phyloP scores from a whole-genome alignment of 2,113 vertebrate genomes.

The Anhinga rufa region DNA sequence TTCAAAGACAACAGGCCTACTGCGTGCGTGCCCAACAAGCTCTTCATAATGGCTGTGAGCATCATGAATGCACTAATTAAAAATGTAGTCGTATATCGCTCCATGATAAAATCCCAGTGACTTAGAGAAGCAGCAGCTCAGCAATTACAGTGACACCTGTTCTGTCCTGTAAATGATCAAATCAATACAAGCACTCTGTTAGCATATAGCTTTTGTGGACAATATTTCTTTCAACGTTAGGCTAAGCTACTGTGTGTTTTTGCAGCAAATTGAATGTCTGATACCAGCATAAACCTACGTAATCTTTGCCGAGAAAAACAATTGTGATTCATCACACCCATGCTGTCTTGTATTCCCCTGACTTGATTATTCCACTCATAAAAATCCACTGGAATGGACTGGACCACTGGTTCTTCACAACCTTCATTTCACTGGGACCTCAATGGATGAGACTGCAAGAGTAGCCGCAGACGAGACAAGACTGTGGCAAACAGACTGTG shows the following conservation, averaged over 20 bases:
- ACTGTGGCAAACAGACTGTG: neutral
- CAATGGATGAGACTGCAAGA: neutral
- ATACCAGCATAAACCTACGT: neutral
- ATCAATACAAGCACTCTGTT: neutral
- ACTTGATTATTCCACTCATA: neutral
- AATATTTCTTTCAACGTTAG: neutral
- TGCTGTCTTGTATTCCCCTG: neutral
- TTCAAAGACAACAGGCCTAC: neutral
- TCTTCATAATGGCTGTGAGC: neutral
- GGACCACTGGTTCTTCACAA: neutral
- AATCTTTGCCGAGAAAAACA: neutral
- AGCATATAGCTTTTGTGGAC: neutral
- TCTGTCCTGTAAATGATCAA: neutral
- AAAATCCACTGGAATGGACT: neutral
- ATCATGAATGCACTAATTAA: neutral
- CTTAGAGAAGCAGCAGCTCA: neutral
- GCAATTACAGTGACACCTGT: neutral
- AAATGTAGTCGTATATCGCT: neutral
- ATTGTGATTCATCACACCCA: neutral
- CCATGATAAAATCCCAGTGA: neutral
- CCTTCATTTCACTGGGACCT: neutral
- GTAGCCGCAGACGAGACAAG: neutral
- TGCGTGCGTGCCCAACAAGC: neutral
- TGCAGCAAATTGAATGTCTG: neutral
- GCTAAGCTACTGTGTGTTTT: neutral